Base-by-base conservation (phyloP, 2,113 vertebrate species). In the Pyrgilauda ruficollis region DNA sequence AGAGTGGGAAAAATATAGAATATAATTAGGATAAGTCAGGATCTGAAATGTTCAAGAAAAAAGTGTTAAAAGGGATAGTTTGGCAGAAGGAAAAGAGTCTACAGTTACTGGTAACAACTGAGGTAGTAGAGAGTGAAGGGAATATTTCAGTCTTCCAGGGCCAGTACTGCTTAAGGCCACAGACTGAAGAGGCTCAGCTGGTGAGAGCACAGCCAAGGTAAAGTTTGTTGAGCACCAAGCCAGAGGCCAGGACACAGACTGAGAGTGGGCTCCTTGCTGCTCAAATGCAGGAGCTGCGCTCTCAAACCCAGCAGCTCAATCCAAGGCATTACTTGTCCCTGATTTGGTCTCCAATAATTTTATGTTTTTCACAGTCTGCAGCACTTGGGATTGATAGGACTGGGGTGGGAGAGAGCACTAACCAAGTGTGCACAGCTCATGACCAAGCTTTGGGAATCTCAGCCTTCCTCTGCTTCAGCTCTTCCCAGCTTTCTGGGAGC, bases 251-350 rank as follows among this genome's bases (percentile, higher is more conserved):
- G 17, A 28, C 27, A 7, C 22, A 30, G 26, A 11, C 17, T 18
- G 47, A 44, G 49, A 39, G 21, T 13, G 10, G 30, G 66, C 30
- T 87, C 39, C 84, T 75, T 15, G 0, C 21, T 31, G 33, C 47
- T 46, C 56, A 33, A 11, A 17, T 2, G 30, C 30, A 81, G 35
- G 14, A 89, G 15, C 61, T 49, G 50, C 35, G 66, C 61, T 88
- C 55, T 74, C 31, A 62, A 79, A 37, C 27, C 47, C 75, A 75
- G 35, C 47, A 37, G 4, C 26, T 11, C 52, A 47, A 2, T 22
- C 39, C 1, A 0, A 33, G 28, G 7, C 7, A 1, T 49, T 58
- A 23, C 37, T 17, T 11, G 2, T 23, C n/a, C 52, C 33, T 13
- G 11, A 30, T 55, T 47, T 46, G 6, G 1, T 79, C 74, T 82